These are phyloP conservation scores for Aphelenchoides fujianensis DNA, from an alignment of 1,140 invertebrate genomes.

Conservation along the genomic window DNA sequence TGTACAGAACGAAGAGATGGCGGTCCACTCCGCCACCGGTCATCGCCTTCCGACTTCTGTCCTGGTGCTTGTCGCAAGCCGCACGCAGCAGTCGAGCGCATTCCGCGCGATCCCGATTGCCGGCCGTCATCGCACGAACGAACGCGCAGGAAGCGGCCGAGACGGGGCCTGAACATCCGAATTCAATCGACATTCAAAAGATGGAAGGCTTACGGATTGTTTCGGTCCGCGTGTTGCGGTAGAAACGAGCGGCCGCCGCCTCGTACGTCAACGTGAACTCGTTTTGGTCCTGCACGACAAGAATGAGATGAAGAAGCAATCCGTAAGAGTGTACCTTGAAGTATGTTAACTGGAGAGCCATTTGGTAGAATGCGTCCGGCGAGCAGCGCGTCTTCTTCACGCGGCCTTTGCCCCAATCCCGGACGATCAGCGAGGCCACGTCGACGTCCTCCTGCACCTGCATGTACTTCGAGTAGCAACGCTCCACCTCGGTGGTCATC, in stretches of 20 bases:
- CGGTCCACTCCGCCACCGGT: conserved; percentile 76
- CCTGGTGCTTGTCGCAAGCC: conserved; percentile 2
- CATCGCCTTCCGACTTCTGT: neutral
- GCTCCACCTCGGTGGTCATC: conserved; percentile 37
- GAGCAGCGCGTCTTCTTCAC: conserved; percentile 64
- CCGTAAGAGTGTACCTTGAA: conserved; percentile 36
- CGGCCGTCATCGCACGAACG: conserved; percentile 79
- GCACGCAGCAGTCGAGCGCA: neutral
- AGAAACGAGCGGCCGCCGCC: conserved; percentile 92
- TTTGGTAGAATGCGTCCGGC: conserved; percentile 66
- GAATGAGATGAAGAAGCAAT: no score
- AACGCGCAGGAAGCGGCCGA: conserved; percentile 84
- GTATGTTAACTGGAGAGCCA: conserved; percentile 64
- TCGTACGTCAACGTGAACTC: conserved; percentile 93
- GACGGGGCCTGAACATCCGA: no score
- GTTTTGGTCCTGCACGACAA: conserved; percentile 72
- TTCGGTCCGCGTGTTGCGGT: no score
- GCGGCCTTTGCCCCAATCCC: conserved; percentile 45
- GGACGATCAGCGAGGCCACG: conserved; percentile 44
- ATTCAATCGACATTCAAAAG: no score
- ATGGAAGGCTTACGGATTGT: no score
- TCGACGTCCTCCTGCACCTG: conserved; percentile 33
- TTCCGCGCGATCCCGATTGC: conserved; percentile 39
- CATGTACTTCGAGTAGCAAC: conserved; percentile 26
- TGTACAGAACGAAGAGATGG: conserved; percentile 90